phyloP scores from a whole-genome alignment of 2,888 invertebrate genomes.

The Lepidonotus clava region DNA sequence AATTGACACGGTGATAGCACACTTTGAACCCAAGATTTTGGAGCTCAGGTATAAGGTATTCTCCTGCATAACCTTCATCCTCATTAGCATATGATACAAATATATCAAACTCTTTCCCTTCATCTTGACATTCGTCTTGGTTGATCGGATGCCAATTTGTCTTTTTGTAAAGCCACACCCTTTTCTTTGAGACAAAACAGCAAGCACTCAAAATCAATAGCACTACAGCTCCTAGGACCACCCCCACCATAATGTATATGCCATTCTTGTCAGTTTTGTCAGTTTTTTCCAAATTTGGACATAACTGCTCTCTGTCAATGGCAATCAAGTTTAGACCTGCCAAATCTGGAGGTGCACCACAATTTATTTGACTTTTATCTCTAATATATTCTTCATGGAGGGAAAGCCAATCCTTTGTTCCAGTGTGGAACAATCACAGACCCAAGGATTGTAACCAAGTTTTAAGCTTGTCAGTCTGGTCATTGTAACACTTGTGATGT shows the following conservation, averaged over 20 bases:
- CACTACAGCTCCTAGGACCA: background rate
- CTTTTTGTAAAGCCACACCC: background rate
- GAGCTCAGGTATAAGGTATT: background rate
- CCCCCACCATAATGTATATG: background rate
- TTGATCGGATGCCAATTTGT: background rate
- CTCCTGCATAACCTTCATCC: background rate
- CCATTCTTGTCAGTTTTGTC: background rate
- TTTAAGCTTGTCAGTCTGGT: background rate
- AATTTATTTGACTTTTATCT: background rate
- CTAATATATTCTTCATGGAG: background rate
- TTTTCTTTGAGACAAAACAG: too few relatives aligned
- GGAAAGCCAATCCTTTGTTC: background rate
- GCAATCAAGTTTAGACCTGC: background rate
- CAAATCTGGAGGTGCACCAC: background rate
- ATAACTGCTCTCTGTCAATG: background rate
- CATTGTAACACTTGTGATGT: background rate
- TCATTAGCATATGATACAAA: slow-evolving; percentile 3
- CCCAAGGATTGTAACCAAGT: background rate
- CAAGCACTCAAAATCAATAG: background rate
- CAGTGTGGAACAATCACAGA: background rate
- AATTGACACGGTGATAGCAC: background rate
- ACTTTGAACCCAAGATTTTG: background rate
- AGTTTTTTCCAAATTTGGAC: background rate
- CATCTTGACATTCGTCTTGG: background rate
- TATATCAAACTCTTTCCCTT: background rate